A percentile compares a stretch with the other conserved stretches of the same genome.
phyloP scores from a whole-genome alignment of 2,113 vertebrate species.

The Laticauda colubrina region DNA sequence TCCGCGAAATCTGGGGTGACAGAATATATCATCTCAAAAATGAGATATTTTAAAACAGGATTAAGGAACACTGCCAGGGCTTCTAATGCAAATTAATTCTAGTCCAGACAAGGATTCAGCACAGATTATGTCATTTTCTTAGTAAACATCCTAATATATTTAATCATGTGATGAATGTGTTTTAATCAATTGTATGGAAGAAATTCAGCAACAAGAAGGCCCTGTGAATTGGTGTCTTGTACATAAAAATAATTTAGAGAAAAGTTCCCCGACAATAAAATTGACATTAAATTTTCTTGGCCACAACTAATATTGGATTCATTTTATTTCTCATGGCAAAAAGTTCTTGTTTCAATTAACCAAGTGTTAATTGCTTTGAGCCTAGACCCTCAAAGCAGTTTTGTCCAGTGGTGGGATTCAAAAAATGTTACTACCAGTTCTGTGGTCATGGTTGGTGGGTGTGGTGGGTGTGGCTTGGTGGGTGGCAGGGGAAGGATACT shows the following conservation, averaged over 20 bases:
- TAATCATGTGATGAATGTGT: background rate
- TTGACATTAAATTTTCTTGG: background rate
- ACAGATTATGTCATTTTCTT: background rate
- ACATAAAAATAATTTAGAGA: background rate
- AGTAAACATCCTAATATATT: background rate
- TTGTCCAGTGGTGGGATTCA: background rate
- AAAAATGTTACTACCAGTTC: too few species aligned
- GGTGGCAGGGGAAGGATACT: too few species aligned
- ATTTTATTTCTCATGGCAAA: background rate
- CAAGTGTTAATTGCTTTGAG: background rate
- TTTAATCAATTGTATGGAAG: background rate
- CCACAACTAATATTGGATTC: background rate
- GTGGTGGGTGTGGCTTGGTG: too few species aligned
- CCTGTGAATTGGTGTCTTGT: background rate
- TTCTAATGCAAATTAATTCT: background rate
- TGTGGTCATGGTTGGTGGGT: too few species aligned
- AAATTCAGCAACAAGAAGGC: background rate
- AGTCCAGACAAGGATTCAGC: background rate
- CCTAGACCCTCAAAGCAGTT: background rate
- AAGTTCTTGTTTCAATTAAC: background rate
- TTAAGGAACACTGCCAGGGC: background rate
- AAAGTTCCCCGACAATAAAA: background rate
- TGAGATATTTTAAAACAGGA: background rate
- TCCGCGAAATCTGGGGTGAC: background rate
- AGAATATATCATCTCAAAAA: background rate